Conservation (phyloP, 2,888 invertebrate genomes). For the Heliconius ismenius region DNA sequence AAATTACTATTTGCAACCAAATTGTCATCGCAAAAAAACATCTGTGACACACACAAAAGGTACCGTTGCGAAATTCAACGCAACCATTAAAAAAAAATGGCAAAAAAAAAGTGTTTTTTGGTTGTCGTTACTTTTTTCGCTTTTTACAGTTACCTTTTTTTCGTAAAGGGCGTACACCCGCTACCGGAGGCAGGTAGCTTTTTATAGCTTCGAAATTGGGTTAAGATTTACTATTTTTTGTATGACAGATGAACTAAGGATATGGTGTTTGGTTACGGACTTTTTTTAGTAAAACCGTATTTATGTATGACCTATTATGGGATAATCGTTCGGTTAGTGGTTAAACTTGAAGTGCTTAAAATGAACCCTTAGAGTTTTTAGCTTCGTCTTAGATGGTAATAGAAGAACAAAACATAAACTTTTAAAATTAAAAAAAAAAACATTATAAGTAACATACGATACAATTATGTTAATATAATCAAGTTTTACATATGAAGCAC, state of each 20-base stretch:
- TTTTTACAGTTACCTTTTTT: slow-evolving; percentile 66
- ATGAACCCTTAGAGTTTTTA: background rate
- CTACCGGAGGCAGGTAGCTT: slow-evolving; percentile 74
- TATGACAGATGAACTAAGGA: slow-evolving; percentile 65
- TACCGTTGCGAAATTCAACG: slow-evolving; percentile 69
- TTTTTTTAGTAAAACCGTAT: slow-evolving; percentile 62
- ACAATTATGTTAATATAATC: background rate
- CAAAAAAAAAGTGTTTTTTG: slow-evolving; percentile 63
- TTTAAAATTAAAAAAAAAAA: background rate
- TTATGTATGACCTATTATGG: slow-evolving; percentile 69
- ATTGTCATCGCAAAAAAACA: slow-evolving; percentile 54
- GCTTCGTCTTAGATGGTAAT: background rate
- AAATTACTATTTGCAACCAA: slow-evolving; percentile 27
- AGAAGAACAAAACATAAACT: background rate
- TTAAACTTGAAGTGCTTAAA: slow-evolving; percentile 38
- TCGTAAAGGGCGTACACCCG: slow-evolving; percentile 61
- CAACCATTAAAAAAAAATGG: slow-evolving; percentile 62
- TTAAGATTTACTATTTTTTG: slow-evolving; percentile 67
- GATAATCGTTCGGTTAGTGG: slow-evolving; percentile 61
- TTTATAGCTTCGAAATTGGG: slow-evolving; percentile 73
- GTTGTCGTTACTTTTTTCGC: slow-evolving; percentile 49
- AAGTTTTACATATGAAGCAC: background rate
- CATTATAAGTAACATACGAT: background rate
- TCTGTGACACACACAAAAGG: slow-evolving; percentile 65
- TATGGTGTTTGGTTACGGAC: slow-evolving; percentile 79